phyloP scores from a whole-genome alignment of 2,888 invertebrate species.

The Scaptomyza tumidula region DNA sequence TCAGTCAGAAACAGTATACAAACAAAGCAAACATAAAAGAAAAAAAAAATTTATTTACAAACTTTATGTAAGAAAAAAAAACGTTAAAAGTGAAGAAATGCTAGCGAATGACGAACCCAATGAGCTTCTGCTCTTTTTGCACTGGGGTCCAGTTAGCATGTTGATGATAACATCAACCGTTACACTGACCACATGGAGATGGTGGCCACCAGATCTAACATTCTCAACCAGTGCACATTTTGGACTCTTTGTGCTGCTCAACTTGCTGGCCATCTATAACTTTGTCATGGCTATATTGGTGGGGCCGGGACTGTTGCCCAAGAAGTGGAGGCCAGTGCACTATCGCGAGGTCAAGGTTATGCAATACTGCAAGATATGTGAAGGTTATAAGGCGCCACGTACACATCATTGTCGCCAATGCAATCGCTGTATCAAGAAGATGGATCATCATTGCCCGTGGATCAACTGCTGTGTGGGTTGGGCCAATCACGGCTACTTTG shows the following conservation, averaged over 20 bases:
- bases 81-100: not conserved
- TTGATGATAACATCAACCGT: conserved; percentile 79
- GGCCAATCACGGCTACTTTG: conserved; percentile 95
- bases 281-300: conserved; percentile 93
- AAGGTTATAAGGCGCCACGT: conserved; percentile 97
- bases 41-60: not conserved
- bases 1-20: not conserved
- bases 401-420: conserved; percentile 98
- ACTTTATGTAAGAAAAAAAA: not conserved
- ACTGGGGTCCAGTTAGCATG: conserved; percentile 56
- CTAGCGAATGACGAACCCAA: conserved; percentile 13
- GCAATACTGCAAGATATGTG: conserved; percentile 94
- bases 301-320: conserved; percentile 95
- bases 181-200: conserved; percentile 92
- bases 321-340: conserved; percentile 92
- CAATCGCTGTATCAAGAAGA: conserved; percentile 94
- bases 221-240: conserved; percentile 90
- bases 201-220: conserved; percentile 92
- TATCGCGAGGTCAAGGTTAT: conserved; percentile 88
- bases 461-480: conserved; percentile 98
- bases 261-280: conserved; percentile 93
- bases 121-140: conserved; percentile 48
- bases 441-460: conserved; percentile 99
- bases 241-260: conserved; percentile 89
- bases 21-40: not conserved